A percentile compares a stretch with the other conserved stretches of the same genome.
phyloP scores from a whole-genome alignment of 2,113 vertebrate genomes.

The Oxyura jamaicensis region DNA sequence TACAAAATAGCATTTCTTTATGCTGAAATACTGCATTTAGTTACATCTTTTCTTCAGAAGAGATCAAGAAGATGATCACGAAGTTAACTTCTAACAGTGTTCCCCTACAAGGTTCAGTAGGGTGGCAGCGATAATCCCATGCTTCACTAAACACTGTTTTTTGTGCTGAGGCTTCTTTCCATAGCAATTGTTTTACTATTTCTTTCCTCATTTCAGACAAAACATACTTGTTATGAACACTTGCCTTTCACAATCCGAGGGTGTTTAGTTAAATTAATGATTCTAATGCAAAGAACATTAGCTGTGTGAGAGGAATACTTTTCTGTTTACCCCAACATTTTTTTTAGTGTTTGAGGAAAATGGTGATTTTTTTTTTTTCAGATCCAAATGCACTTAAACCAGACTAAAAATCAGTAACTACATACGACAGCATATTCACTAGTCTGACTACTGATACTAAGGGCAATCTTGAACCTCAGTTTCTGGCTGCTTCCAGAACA shows the following conservation, averaged over 20 bases:
- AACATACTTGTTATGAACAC: neutral
- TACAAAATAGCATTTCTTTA: neutral
- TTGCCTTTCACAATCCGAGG: neutral
- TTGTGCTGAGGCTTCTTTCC: neutral
- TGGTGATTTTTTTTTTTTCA: neutral
- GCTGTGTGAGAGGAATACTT: neutral
- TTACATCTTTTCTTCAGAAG: neutral
- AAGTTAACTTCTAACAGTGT: neutral
- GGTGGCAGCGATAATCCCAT: neutral
- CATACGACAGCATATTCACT: neutral
- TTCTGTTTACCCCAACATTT: neutral
- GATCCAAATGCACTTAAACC: neutral
- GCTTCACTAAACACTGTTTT: neutral
- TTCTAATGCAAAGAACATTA: neutral
- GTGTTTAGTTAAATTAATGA: neutral
- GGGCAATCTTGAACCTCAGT: neutral
- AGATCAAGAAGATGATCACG: neutral
- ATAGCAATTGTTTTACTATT: neutral
- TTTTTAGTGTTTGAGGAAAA: neutral
- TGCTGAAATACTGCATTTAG: neutral
- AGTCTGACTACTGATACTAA: neutral
- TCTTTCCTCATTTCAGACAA: neutral
- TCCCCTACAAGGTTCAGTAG: neutral
- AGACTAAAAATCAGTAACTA: constrained; percentile 18
- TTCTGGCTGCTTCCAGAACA: constrained; percentile 43